These are phyloP conservation scores for Coptodon rendalli DNA, from an alignment of 2,113 vertebrate genomes.

Conservation along the genomic window DNA sequence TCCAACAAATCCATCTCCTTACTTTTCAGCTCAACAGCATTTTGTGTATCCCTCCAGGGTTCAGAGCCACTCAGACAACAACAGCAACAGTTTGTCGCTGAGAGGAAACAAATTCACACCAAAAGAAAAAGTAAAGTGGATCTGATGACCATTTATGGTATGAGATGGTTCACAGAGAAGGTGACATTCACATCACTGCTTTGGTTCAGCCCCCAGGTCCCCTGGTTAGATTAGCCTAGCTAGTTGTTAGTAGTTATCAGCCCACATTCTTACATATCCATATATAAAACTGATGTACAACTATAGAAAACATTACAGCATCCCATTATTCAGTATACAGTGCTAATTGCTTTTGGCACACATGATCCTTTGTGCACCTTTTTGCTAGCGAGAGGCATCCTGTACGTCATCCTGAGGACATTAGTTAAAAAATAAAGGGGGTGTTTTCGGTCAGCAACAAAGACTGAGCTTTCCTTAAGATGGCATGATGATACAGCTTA, in stretches of 20 bases:
- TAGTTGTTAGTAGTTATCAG: neutral
- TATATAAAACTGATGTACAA: neutral
- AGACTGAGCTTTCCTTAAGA: neutral
- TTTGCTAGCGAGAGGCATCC: neutral
- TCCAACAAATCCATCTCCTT: constrained; percentile 8
- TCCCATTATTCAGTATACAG: neutral
- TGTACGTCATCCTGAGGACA: neutral
- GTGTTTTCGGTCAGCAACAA: neutral
- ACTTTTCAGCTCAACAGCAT: neutral
- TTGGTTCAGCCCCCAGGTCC: neutral
- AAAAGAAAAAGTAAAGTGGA: neutral
- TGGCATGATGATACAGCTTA: neutral
- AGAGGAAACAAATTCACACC: neutral
- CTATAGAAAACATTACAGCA: neutral
- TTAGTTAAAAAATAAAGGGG: neutral
- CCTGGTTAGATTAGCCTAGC: neutral
- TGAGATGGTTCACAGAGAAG: neutral
- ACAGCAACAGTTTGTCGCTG: neutral
- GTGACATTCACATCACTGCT: neutral
- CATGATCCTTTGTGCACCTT: neutral
- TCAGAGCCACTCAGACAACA: neutral
- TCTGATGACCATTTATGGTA: neutral
- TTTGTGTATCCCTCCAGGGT: neutral
- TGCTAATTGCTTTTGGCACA: neutral
- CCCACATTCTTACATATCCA: neutral